These are phyloP conservation scores for Drosophila pegasa DNA, from an alignment of 2,888 invertebrate species.

Conservation along the genomic window DNA sequence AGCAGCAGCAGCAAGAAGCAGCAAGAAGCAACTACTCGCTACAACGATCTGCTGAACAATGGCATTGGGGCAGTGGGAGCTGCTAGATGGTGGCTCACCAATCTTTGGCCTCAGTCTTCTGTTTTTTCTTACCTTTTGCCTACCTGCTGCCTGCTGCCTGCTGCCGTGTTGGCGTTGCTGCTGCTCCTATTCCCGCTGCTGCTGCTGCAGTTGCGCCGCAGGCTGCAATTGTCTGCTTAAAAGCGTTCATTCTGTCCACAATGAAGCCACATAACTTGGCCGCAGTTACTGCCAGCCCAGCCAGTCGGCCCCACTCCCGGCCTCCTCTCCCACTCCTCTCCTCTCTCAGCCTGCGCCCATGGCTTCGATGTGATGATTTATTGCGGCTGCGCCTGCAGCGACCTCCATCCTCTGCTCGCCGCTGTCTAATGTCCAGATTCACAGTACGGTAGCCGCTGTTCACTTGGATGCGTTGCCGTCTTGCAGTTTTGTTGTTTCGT, in stretches of 20 bases:
- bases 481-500: constrained; percentile 31
- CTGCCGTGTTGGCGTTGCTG: constrained; percentile 56
- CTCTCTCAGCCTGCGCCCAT: constrained; percentile 14
- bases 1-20: constrained; percentile 38
- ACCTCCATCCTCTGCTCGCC: constrained; percentile 41
- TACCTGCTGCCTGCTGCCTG: constrained; percentile 39
- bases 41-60: constrained; percentile 57
- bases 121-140: neutral
- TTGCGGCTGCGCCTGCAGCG: constrained; percentile 74
- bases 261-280: constrained; percentile 81
- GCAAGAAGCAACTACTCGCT: constrained; percentile 50
- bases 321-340: no score
- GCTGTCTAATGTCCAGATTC: constrained; percentile 32
- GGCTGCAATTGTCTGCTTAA: constrained; percentile 84
- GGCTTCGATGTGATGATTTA: constrained; percentile 79
- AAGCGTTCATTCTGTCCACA: constrained; percentile 81
- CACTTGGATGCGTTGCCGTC: constrained; percentile 37
- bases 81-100: constrained; percentile 52
- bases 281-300: constrained; percentile 60
- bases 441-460: constrained; percentile 72
- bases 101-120: constrained; percentile 40
- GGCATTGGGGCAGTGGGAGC: constrained; percentile 68
- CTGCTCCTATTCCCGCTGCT: constrained; percentile 49
- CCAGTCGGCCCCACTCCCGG: neutral
- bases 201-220: constrained; percentile 74